Conservation (phyloP, 2,888 invertebrate genomes). For the Leucophenga montana region DNA sequence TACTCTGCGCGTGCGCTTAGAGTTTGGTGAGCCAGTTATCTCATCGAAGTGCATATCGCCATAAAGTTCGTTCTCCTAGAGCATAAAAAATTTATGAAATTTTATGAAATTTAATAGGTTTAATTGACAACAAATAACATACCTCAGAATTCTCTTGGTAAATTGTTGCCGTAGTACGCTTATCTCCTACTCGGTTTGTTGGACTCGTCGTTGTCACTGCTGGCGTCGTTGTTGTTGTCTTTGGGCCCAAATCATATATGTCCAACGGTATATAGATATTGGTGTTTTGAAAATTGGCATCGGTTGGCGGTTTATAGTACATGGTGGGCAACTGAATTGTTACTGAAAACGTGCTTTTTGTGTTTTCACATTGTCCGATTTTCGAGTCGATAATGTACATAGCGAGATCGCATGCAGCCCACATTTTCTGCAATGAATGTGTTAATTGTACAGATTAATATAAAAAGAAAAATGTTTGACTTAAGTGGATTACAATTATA, state of each 20-base stretch:
- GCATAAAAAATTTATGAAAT: background rate
- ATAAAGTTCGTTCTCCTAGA: slow-evolving; percentile 60
- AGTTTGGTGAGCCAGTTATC: slow-evolving; percentile 58
- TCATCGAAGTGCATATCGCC: slow-evolving; percentile 61
- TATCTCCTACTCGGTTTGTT: slow-evolving; percentile 26
- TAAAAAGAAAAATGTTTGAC: background rate
- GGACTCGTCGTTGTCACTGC: slow-evolving; percentile 46
- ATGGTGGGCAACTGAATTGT: slow-evolving; percentile 91
- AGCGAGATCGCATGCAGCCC: slow-evolving; percentile 96
- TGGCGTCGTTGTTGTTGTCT: slow-evolving; percentile 46
- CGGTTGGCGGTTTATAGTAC: slow-evolving; percentile 88
- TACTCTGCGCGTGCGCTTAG: slow-evolving; percentile 60
- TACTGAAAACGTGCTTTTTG: slow-evolving; percentile 87
- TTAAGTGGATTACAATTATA: too few species aligned
- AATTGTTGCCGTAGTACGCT: slow-evolving; percentile 40
- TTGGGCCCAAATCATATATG: slow-evolving; percentile 59
- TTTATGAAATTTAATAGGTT: background rate
- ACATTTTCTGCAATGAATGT: slow-evolving; percentile 84
- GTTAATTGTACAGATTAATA: slow-evolving; percentile 9
- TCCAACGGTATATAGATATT: slow-evolving; percentile 88
- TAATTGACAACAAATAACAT: background rate
- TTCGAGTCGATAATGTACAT: slow-evolving; percentile 92
- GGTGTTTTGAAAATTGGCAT: slow-evolving; percentile 82
- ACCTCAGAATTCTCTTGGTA: slow-evolving; percentile 58
- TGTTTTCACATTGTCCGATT: slow-evolving; percentile 84